Base-by-base conservation (phyloP, 2,797 vertebrate species). In the Neosilurus mollespiculum region DNA sequence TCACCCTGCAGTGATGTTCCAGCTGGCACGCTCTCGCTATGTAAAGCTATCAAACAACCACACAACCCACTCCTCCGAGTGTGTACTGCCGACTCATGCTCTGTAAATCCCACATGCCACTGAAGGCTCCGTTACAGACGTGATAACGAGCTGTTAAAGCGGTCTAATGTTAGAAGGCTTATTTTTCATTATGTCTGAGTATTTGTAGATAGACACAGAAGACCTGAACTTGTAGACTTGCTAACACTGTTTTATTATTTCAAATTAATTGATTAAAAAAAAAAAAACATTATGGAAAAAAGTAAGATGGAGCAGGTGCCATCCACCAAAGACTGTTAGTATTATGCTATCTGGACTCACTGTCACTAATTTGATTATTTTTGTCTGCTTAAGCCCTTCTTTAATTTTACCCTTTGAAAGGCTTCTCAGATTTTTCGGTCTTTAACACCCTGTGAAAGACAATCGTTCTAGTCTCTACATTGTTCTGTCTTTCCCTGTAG, bases 121-220 rank as follows among this genome's bases (percentile, higher is more conserved):
- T 22, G 67, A 64, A 82, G 7, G 10, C 81, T 64, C 75, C 9
- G 34, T 51, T 69, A 58, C 72, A 59, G 54, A 61, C 59, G 71
- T 81, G 79, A 81, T 84, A 67, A 84, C 70, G 71, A 77, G 83
- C 78, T 49, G 72, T 84, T 84, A 69, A 65, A 84, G 62, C 4
- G 15, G 54, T 22, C 37, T 81, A 81, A 81, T 85, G 73, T 78
- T 62, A 77, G 79, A 58, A 77, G 24, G 62, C 62, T 51, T 76
- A 5, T 51, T 76, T 70, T 67, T 78, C 18, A 12, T 18, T 14
- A 59, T 8, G 37, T 53, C 11, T 66, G 22, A 58, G 22, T 9
- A 84, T 75, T 66, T n/a, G 26, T 73, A 59, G n/a, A 72, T 30
- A 24, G 72, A 67, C 61, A 67, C 9, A 22, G 22, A 65, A 81